phyloP scores from a whole-genome alignment of 2,113 vertebrate species.

The Cyprinodon tularosa region DNA sequence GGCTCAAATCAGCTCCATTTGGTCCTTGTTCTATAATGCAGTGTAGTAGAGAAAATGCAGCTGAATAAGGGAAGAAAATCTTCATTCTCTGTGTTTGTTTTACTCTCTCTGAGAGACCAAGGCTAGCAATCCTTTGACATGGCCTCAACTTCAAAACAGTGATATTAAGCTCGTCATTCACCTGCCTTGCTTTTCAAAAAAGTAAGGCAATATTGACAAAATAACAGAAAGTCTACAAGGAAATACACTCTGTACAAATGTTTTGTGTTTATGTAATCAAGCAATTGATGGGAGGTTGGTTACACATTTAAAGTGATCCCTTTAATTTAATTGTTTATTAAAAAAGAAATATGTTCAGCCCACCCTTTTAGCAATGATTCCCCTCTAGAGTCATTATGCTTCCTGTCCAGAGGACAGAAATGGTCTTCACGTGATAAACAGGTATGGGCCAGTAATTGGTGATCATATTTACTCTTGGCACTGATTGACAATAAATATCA shows the following conservation, averaged over 20 bases:
- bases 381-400: constrained; percentile 43
- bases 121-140: not conserved
- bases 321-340: constrained; percentile 18
- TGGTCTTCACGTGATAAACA: no score
- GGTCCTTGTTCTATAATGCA: no score
- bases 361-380: constrained; percentile 36
- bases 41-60: no score
- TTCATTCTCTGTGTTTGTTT: not conserved
- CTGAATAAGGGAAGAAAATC: no score
- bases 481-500: no score
- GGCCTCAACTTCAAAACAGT: not conserved
- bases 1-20: no score
- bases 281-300: no score
- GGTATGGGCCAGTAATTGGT: no score
- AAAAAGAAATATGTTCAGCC: constrained; percentile 34
- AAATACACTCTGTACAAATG: not conserved
- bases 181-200: not conserved
- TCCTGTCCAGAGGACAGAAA: constrained; percentile 34
- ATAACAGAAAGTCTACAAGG: not conserved
- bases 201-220: not conserved
- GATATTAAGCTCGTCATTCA: not conserved
- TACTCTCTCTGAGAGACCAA: not conserved
- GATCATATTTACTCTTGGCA: no score
- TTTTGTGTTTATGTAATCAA: constrained; percentile 1
- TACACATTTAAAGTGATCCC: constrained; percentile 9